These are phyloP conservation scores for Phanerotoma sp. DNA, from an alignment of 2,888 invertebrate species.

Conservation along the genomic window DNA sequence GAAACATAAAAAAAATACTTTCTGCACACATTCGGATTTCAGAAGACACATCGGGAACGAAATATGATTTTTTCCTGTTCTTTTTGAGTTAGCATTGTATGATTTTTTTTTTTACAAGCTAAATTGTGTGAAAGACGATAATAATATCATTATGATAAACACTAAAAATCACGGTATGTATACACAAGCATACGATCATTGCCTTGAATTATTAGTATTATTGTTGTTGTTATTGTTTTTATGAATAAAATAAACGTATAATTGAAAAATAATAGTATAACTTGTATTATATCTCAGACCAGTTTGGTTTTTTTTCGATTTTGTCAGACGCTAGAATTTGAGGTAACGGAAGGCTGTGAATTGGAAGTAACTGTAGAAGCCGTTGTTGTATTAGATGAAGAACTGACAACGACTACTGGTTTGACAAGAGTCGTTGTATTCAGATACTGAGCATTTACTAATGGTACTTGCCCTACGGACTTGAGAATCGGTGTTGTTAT, in stretches of 20 bases:
- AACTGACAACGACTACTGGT: conserved; percentile 69
- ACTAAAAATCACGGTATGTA: no score
- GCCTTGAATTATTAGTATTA: no score
- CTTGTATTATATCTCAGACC: conserved; percentile 43
- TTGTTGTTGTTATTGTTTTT: no score
- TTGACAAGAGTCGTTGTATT: conserved; percentile 66
- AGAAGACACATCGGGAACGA: no score
- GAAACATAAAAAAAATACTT: no score
- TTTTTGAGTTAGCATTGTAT: no score
- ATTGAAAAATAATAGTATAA: conserved; percentile 22
- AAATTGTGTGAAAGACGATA: no score
- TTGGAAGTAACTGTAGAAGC: conserved; percentile 47
- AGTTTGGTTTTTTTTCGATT: conserved; percentile 42
- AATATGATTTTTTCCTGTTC: no score
- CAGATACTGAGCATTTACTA: conserved; percentile 70
- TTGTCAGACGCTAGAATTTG: conserved; percentile 53
- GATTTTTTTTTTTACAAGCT: not conserved
- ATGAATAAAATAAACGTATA: conserved; percentile 1
- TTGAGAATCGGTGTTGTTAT: conserved; percentile 61
- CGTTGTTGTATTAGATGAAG: conserved; percentile 50
- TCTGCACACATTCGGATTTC: no score
- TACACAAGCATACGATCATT: no score
- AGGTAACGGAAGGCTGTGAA: conserved; percentile 42
- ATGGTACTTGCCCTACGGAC: conserved; percentile 63
- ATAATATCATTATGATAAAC: no score